A percentile compares a stretch with the other conserved stretches of the same genome.
These are phyloP conservation scores for Agapornis roseicollis DNA, from an alignment of 2,113 vertebrate species.

Conservation along the genomic window DNA sequence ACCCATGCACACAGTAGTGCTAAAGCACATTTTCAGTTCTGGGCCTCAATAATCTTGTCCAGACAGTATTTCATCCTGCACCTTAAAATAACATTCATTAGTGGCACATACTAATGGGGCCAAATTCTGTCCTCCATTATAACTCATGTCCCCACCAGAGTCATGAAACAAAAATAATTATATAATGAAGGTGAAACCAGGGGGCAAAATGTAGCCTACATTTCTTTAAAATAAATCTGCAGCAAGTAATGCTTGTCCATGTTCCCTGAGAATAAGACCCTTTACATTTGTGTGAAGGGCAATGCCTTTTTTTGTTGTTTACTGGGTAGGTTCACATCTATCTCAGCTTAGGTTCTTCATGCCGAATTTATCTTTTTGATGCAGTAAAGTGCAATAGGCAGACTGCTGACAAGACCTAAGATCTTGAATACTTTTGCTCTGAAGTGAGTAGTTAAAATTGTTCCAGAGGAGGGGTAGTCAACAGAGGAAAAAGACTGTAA, in stretches of 20 bases:
- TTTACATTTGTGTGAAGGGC: neutral
- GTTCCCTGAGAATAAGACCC: neutral
- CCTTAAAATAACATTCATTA: conserved; percentile 28
- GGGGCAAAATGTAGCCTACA: conserved; percentile 18
- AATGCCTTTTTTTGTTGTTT: neutral
- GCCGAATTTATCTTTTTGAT: conserved; percentile 1
- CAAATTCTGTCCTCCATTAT: neutral
- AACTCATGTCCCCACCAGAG: neutral
- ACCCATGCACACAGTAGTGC: neutral
- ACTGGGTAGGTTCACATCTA: neutral
- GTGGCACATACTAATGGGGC: neutral
- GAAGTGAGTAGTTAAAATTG: neutral
- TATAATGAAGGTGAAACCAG: neutral
- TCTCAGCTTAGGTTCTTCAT: neutral
- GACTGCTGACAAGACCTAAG: conserved; percentile 7
- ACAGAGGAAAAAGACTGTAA: neutral
- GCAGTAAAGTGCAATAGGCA: neutral
- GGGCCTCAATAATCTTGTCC: neutral
- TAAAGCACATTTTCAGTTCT: neutral
- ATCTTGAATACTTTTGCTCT: neutral
- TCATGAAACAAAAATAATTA: neutral
- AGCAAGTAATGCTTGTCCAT: neutral
- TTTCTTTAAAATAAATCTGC: conserved; percentile 19
- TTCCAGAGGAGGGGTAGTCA: neutral
- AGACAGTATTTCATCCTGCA: neutral